These are phyloP conservation scores for Teleogryllus occipitalis DNA, from an alignment of 1,140 invertebrate genomes.

Conservation along the genomic window DNA sequence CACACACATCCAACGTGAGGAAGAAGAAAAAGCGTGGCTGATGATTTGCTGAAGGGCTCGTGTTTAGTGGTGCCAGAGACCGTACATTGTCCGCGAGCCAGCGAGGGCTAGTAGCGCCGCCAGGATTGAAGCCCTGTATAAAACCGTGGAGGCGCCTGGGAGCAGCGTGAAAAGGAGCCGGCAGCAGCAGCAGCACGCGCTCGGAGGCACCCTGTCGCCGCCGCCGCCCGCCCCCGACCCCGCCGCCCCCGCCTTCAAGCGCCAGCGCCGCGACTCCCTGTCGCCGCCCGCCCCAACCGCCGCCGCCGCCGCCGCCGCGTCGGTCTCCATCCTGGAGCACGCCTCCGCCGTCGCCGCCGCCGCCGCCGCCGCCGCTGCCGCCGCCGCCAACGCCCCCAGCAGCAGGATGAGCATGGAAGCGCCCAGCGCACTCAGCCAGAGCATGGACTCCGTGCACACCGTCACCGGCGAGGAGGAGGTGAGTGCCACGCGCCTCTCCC, in stretches of 20 bases:
- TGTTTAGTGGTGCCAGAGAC: background rate
- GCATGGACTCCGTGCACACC: constrained; percentile 88
- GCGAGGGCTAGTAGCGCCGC: background rate
- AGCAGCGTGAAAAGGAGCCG: background rate
- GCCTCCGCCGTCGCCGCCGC: constrained; percentile 28
- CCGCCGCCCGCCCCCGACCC: background rate
- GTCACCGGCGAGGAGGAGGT: constrained; percentile 87
- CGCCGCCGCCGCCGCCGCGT: background rate
- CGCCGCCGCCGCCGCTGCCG: constrained; percentile 13
- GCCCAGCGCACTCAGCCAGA: constrained; percentile 61
- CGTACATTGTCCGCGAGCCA: too few species aligned
- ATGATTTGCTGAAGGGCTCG: background rate
- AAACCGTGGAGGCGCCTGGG: background rate
- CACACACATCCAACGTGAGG: too few species aligned
- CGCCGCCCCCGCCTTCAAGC: background rate
- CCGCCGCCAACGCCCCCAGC: constrained; percentile 7
- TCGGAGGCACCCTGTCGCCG: background rate
- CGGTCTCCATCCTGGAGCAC: background rate
- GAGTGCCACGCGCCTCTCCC: constrained; percentile 33
- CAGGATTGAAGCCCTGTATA: background rate
- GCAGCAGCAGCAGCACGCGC: background rate
- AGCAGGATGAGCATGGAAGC: constrained; percentile 21
- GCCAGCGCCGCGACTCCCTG: background rate
- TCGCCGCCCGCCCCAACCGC: too few species aligned
- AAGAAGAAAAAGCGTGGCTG: background rate